Percentiles rank a stretch among this genome's conserved stretches.
phyloP scores from a whole-genome alignment of 2,113 vertebrate genomes.

The Scolopax mira region DNA sequence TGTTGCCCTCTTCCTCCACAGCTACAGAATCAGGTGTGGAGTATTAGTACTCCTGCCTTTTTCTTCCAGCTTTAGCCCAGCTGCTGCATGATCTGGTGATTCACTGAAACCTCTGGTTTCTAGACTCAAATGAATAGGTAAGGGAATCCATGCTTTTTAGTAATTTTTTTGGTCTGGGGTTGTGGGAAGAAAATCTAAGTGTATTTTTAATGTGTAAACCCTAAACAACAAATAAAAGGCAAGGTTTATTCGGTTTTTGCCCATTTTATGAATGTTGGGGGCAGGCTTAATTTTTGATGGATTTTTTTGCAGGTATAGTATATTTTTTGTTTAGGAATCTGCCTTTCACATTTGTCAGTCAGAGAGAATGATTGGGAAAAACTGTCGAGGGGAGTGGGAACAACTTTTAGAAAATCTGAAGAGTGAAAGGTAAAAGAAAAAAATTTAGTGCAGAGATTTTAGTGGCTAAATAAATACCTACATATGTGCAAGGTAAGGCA shows the following conservation, averaged over 20 bases:
- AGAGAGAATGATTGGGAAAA: neutral
- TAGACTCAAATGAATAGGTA: neutral
- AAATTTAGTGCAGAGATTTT: neutral
- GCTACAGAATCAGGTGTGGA: neutral
- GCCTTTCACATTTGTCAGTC: neutral
- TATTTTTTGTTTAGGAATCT: neutral
- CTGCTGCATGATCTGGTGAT: neutral
- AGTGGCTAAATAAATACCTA: neutral
- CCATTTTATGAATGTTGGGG: neutral
- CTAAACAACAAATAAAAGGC: neutral
- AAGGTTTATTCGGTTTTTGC: neutral
- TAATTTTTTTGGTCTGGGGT: neutral
- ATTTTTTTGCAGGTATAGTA: neutral
- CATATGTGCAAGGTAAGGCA: neutral
- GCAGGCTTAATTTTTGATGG: neutral
- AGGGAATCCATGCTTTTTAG: neutral
- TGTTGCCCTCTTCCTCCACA: neutral
- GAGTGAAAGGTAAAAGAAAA: neutral
- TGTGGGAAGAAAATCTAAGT: neutral
- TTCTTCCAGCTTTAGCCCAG: neutral
- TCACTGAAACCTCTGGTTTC: neutral
- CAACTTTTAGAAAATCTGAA: neutral
- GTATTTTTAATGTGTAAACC: neutral
- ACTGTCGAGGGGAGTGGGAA: neutral
- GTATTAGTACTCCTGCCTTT: neutral